Evolutionary conservation across 2,797 vertebrate genomes (phyloP).

Genomic region (Zalophus californianus): DNA sequence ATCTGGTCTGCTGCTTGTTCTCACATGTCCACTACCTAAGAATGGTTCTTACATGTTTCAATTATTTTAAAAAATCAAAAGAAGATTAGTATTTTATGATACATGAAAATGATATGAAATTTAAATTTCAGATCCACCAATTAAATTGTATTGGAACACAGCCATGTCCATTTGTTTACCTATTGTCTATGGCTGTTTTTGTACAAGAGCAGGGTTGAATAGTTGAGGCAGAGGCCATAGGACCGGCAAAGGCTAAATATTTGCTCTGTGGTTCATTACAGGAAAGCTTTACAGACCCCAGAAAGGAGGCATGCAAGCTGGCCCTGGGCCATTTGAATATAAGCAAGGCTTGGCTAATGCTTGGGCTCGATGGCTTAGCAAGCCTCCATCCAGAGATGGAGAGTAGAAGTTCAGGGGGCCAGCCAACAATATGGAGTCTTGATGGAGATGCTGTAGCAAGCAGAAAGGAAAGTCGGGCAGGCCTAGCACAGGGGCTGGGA

Average conservation of each 20-base stretch:
- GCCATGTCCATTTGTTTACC: not conserved
- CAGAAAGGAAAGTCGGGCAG: not conserved
- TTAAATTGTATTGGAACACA: not conserved
- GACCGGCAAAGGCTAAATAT: not conserved
- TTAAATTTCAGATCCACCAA: conserved; percentile 7
- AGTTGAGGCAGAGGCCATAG: not conserved
- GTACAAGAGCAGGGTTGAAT: not conserved
- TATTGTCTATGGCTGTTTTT: not conserved
- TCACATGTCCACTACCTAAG: not conserved
- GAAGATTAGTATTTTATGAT: not conserved
- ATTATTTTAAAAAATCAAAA: not conserved
- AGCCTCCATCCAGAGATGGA: not conserved
- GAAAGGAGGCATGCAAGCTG: not conserved
- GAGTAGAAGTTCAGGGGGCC: not conserved
- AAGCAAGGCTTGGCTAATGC: not conserved
- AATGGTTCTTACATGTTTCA: not conserved
- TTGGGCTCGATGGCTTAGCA: not conserved
- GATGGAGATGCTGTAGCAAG: not conserved
- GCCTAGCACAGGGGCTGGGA: not conserved
- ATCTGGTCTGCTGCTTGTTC: not conserved
- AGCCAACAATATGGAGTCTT: too few relatives aligned
- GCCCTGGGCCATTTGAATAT: not conserved
- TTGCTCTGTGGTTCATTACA: not conserved
- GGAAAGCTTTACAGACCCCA: not conserved
- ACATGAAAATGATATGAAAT: not conserved